These are phyloP conservation scores for Tetragonula carbonaria DNA, from an alignment of 2,888 invertebrate species.

Conservation along the genomic window DNA sequence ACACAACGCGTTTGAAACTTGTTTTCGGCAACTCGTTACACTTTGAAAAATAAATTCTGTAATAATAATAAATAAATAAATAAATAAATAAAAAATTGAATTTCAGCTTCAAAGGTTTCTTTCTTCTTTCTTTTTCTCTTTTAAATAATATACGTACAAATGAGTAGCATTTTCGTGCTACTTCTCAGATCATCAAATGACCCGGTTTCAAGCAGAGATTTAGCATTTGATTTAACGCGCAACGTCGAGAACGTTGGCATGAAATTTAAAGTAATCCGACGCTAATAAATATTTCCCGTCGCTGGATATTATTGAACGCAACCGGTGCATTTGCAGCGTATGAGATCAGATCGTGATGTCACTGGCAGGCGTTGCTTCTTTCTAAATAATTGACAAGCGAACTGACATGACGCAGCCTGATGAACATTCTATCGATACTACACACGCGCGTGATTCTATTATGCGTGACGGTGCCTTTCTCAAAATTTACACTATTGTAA, in stretches of 20 bases:
- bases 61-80: too few relatives aligned
- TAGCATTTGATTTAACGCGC: neutral
- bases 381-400: slow-evolving; percentile 48
- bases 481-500: slow-evolving; percentile 27
- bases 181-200: too few relatives aligned
- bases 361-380: slow-evolving; percentile 49
- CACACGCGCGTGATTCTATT: slow-evolving; percentile 2
- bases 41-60: too few relatives aligned
- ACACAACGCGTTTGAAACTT: too few relatives aligned
- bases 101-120: too few relatives aligned
- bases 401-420: slow-evolving; percentile 41
- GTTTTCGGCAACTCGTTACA: too few relatives aligned
- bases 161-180: too few relatives aligned
- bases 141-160: too few relatives aligned
- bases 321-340: slow-evolving; percentile 37
- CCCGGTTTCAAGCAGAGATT: too few relatives aligned
- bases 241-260: neutral
- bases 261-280: neutral
- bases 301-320: neutral
- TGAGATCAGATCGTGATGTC: slow-evolving; percentile 64
- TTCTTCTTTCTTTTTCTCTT: too few relatives aligned
- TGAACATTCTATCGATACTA: slow-evolving; percentile 15
- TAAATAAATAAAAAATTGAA: too few relatives aligned
- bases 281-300: neutral
- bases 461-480: slow-evolving; percentile 31